phyloP scores from a whole-genome alignment of 2,888 invertebrate genomes.

The Callimorpha dominula region DNA sequence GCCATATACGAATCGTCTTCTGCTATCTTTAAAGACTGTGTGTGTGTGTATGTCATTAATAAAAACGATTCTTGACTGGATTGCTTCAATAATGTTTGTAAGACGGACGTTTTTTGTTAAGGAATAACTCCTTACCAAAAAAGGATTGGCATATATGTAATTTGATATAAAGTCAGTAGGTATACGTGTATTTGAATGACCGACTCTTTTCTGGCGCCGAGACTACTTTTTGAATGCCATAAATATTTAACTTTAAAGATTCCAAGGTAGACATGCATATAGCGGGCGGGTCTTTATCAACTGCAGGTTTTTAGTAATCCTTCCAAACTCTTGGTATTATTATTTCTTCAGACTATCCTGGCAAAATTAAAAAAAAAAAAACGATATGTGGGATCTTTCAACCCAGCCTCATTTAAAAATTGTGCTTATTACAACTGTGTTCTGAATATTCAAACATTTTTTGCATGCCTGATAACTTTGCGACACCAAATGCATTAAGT shows the following conservation, averaged over 20 bases:
- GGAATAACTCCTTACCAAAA: no score
- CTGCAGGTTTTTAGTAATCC: not conserved
- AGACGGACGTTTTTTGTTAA: not conserved
- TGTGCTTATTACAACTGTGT: no score
- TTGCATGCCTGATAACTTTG: no score
- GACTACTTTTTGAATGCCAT: constrained; percentile 34
- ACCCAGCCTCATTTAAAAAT: not conserved
- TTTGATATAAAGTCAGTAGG: not conserved
- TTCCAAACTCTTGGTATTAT: not conserved
- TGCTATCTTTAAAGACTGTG: no score
- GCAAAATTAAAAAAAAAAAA: not conserved
- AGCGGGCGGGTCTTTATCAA: not conserved
- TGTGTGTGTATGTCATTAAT: no score
- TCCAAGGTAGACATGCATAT: not conserved
- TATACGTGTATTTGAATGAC: constrained; percentile 24
- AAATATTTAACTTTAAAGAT: constrained; percentile 34
- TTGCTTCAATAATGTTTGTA: not conserved
- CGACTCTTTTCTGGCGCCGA: constrained; percentile 28
- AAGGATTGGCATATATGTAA: constrained; percentile 26
- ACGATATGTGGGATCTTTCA: not conserved
- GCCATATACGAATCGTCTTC: no score
- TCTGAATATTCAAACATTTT: no score
- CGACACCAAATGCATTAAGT: no score
- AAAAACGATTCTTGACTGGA: no score
- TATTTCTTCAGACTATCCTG: no score